Evolutionary conservation across 1,140 invertebrate species (phyloP).

Genomic region (Lethrus apterus): DNA sequence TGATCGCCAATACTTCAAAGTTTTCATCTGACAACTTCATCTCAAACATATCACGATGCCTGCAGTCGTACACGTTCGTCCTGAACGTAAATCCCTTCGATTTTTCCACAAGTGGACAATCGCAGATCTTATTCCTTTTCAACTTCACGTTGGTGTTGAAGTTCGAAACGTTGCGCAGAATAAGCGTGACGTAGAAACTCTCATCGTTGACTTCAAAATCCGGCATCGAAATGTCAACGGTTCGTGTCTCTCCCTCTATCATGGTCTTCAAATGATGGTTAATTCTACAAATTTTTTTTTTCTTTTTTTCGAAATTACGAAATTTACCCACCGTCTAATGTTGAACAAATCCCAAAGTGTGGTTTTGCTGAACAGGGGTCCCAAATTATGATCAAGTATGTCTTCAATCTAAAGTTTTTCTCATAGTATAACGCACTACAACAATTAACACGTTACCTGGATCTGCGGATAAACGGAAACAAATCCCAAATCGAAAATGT

Average conservation of each 20-base stretch:
- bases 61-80: constrained; percentile 25
- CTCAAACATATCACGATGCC: constrained; percentile 24
- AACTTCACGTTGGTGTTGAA: constrained; percentile 19
- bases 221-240: constrained; percentile 20
- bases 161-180: constrained; percentile 23
- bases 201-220: constrained; percentile 19
- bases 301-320: too few species aligned
- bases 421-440: constrained; percentile 9
- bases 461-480: constrained; percentile 13
- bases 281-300: constrained; percentile 14
- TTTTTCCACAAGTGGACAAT: constrained; percentile 20
- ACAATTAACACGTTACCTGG: constrained; percentile 13
- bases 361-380: constrained; percentile 25
- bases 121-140: constrained; percentile 27
- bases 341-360: constrained; percentile 26
- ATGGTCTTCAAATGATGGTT: constrained; percentile 20
- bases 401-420: constrained; percentile 27
- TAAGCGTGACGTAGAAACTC: constrained; percentile 18
- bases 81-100: constrained; percentile 19
- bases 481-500: constrained; percentile 16
- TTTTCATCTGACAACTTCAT: constrained; percentile 1
- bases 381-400: constrained; percentile 27
- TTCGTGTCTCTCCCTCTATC: constrained; percentile 16
- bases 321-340: constrained; percentile 24
- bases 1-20: constrained; percentile 3